Evolutionary conservation across 2,113 vertebrate species (phyloP).

Genomic region (Acrocephalus arundinaceus): DNA sequence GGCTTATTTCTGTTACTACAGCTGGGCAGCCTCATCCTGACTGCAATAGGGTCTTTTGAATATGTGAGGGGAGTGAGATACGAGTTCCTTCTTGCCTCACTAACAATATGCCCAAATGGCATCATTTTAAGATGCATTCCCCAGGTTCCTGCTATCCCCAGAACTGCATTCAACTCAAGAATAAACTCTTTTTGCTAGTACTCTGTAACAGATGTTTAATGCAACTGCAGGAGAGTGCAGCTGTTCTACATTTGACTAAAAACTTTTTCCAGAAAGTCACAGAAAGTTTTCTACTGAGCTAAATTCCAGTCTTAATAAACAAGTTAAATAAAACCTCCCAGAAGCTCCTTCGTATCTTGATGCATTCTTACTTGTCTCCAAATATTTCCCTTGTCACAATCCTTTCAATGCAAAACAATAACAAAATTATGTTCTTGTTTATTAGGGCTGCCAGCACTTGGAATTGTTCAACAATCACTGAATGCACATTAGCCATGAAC

Average conservation of each 20-base stretch:
- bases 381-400: not conserved
- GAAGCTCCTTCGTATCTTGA: not conserved
- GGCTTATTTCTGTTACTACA: not conserved
- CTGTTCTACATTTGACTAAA: conserved; percentile 58
- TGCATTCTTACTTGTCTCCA: conserved; percentile 3
- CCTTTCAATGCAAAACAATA: not conserved
- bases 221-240: conserved; percentile 15
- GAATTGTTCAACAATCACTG: not conserved
- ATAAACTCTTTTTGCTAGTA: not conserved
- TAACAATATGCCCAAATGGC: not conserved
- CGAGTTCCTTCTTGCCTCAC: not conserved
- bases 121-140: not conserved
- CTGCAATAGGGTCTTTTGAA: not conserved
- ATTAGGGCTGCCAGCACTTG: not conserved
- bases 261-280: conserved; percentile 47
- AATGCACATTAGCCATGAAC: not conserved
- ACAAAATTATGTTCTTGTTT: not conserved
- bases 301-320: conserved; percentile 54
- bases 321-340: conserved; percentile 55
- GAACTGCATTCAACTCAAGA: not conserved
- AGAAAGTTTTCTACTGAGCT: conserved; percentile 40
- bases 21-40: not conserved
- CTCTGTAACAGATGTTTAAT: not conserved
- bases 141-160: not conserved
- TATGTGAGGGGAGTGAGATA: not conserved